Conservation (phyloP, 1,140 invertebrate genomes). For the Brachystomella parvula region DNA sequence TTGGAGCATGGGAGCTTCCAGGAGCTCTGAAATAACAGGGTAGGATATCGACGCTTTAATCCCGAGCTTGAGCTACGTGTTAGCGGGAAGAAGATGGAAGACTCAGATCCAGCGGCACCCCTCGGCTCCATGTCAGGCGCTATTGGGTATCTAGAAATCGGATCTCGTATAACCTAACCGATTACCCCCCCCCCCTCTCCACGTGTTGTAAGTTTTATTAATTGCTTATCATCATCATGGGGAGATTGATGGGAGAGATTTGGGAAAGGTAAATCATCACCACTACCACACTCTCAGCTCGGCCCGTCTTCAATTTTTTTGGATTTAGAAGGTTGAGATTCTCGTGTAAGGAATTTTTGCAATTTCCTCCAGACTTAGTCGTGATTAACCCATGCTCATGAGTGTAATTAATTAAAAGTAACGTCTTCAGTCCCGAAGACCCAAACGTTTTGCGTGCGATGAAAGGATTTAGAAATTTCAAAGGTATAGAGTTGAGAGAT, state of each 20-base stretch:
- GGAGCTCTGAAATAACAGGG: too few relatives aligned
- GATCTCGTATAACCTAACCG: not conserved
- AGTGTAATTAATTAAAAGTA: not conserved
- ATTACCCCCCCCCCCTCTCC: not conserved
- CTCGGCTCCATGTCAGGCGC: too few relatives aligned
- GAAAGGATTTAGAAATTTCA: not conserved
- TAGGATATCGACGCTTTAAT: too few relatives aligned
- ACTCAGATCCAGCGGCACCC: too few relatives aligned
- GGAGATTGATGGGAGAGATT: not conserved
- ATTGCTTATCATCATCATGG: not conserved
- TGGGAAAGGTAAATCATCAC: not conserved
- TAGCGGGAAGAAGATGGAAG: too few relatives aligned
- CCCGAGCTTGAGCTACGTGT: too few relatives aligned
- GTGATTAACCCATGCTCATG: too few relatives aligned
- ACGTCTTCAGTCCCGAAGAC: not conserved
- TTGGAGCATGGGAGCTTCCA: not conserved
- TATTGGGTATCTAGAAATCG: not conserved
- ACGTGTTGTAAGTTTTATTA: not conserved
- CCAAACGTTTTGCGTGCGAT: not conserved
- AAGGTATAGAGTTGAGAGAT: not conserved
- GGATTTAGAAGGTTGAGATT: too few relatives aligned
- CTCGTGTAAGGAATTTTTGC: too few relatives aligned
- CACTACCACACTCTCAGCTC: not conserved
- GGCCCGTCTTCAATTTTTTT: not conserved
- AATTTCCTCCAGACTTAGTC: too few relatives aligned